These are phyloP conservation scores for Heliconius ethilla DNA, from an alignment of 2,888 invertebrate genomes.

Conservation along the genomic window DNA sequence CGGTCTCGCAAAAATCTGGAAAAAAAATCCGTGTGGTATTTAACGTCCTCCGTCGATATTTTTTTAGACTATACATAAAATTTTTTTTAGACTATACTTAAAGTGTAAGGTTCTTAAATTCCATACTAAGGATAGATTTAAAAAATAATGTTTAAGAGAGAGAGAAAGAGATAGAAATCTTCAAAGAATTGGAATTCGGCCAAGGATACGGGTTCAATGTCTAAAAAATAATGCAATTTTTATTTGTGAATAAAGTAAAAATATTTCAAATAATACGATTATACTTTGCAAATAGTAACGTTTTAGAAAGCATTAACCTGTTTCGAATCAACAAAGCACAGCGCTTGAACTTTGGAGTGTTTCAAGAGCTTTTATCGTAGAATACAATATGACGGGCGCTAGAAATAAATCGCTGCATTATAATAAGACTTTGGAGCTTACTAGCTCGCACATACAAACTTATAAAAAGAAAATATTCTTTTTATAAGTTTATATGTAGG, in stretches of 20 bases:
- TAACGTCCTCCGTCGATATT: no score
- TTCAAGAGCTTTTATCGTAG: constrained; percentile 20
- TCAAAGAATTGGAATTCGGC: no score
- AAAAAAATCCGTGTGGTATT: no score
- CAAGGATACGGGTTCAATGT: no score
- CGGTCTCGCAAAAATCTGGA: not conserved
- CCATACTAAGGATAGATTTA: no score
- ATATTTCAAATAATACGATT: constrained; percentile 1
- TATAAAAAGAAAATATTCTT: not conserved
- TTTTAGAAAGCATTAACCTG: constrained; percentile 21
- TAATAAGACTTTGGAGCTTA: constrained; percentile 3
- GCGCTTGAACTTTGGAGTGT: constrained; percentile 15
- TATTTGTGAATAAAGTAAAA: not conserved
- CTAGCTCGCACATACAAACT: not conserved
- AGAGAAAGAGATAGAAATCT: no score
- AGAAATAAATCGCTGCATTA: constrained; percentile 20
- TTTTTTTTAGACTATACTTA: no score
- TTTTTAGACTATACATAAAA: no score
- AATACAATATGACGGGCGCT: constrained; percentile 23
- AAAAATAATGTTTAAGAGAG: no score
- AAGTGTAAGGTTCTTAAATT: no score
- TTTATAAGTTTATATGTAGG: not conserved
- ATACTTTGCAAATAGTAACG: constrained; percentile 1
- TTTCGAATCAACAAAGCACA: constrained; percentile 21
- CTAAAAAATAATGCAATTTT: no score